phyloP scores from a whole-genome alignment of 2,797 vertebrate species.

The Acanthurus lineatus region DNA sequence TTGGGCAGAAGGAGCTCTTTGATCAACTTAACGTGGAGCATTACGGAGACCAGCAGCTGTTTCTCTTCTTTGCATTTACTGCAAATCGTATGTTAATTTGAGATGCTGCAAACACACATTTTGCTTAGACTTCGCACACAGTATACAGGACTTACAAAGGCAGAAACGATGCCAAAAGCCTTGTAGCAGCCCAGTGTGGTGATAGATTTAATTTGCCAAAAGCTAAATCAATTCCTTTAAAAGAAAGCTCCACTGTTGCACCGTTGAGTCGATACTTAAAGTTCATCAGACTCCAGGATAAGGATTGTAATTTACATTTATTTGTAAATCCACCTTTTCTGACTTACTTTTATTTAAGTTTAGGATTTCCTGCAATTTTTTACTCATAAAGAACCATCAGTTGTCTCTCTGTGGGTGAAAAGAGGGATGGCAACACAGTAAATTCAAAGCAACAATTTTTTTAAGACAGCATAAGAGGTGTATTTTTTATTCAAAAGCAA shows the following conservation, averaged over 20 bases:
- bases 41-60: constrained; percentile 60
- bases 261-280: constrained; percentile 60
- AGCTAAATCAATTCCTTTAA: constrained; percentile 64
- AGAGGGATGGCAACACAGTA: not conserved
- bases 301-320: constrained; percentile 60
- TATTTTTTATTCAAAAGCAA: constrained; percentile 29
- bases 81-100: constrained; percentile 39
- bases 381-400: not conserved
- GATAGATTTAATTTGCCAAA: constrained; percentile 67
- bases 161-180: constrained; percentile 46
- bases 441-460: not conserved
- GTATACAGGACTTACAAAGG: constrained; percentile 4
- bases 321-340: constrained; percentile 9
- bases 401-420: not conserved
- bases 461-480: not conserved
- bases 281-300: constrained; percentile 53
- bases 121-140: constrained; percentile 24
- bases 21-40: constrained; percentile 54
- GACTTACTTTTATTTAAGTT: not conserved
- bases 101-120: constrained; percentile 31
- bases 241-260: constrained; percentile 44
- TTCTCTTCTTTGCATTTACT: constrained; percentile 31
- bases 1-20: constrained; percentile 68
- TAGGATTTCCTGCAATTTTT: constrained; percentile 12
- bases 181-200: constrained; percentile 34